A percentile compares a stretch with the other conserved stretches of the same genome.
These are phyloP conservation scores for Nestor notabilis DNA, from an alignment of 2,113 vertebrate genomes.

Conservation along the genomic window DNA sequence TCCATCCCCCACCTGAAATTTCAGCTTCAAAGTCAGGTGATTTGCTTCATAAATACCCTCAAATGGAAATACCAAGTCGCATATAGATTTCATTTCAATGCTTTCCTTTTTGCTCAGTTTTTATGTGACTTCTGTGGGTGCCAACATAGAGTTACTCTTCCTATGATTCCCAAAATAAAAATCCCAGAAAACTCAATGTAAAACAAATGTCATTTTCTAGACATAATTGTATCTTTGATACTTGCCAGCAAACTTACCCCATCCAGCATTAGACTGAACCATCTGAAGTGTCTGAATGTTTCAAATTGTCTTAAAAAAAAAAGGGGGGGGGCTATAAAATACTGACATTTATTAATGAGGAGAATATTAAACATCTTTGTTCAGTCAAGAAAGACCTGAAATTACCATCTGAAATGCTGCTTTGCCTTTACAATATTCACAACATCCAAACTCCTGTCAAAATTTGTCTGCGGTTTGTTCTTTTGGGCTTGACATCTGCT, in stretches of 20 bases:
- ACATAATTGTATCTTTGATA: neutral
- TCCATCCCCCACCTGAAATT: neutral
- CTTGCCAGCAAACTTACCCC: neutral
- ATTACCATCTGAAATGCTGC: neutral
- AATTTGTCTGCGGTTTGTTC: conserved; percentile 20
- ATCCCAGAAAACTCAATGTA: neutral
- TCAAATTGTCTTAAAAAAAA: neutral
- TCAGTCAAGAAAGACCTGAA: neutral
- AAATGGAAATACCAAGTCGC: neutral
- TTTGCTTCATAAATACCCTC: neutral
- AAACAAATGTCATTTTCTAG: neutral
- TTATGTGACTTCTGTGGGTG: neutral
- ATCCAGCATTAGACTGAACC: neutral
- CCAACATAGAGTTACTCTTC: neutral
- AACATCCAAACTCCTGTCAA: neutral
- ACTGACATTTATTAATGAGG: neutral
- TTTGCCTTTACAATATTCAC: neutral
- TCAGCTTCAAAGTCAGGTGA: neutral
- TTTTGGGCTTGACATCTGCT: neutral
- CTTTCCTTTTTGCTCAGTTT: neutral
- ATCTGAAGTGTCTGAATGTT: neutral
- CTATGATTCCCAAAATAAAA: neutral
- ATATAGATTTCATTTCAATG: neutral
- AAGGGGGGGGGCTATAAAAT: neutral
- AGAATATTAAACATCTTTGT: neutral